Evolutionary conservation across 2,113 vertebrate species (phyloP).

Genomic region (Capricornis sumatraensis): DNA sequence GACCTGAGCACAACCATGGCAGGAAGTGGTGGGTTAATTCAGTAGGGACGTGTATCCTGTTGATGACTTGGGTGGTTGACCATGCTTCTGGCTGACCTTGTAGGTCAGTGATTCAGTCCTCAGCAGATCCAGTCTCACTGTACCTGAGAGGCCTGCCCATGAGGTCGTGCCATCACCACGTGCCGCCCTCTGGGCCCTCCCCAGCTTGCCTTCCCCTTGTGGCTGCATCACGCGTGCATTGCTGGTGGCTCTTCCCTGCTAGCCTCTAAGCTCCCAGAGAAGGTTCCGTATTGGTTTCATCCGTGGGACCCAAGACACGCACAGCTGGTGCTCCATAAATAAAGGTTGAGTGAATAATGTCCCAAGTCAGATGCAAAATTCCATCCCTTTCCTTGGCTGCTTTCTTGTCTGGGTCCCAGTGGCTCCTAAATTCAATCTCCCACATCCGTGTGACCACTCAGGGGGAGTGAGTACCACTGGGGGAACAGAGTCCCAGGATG

Average conservation of each 20-base stretch:
- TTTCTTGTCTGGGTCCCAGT: background rate
- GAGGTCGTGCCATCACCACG: accelerated
- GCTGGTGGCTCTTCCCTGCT: accelerated
- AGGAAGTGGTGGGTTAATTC: background rate
- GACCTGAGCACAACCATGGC: accelerated
- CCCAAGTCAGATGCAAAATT: background rate
- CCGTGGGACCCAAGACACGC: accelerated
- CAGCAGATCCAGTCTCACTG: accelerated
- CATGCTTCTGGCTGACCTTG: background rate
- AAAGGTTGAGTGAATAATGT: background rate
- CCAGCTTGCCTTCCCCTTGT: accelerated
- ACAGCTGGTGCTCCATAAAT: background rate
- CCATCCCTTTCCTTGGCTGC: too few relatives aligned
- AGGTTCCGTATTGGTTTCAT: background rate
- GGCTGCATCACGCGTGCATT: accelerated
- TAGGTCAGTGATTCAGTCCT: accelerated
- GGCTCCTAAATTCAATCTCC: background rate
- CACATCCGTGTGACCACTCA: too few relatives aligned
- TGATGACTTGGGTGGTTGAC: accelerated
- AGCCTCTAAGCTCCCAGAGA: background rate
- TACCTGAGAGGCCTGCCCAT: background rate
- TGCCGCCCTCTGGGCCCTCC: accelerated
- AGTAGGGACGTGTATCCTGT: accelerated
- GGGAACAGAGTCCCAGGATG: background rate
- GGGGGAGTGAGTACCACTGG: accelerated